Percentiles rank a stretch among this genome's conserved stretches.
These are phyloP conservation scores for Euwallacea similis DNA, from an alignment of 1,140 invertebrate genomes.

Conservation along the genomic window DNA sequence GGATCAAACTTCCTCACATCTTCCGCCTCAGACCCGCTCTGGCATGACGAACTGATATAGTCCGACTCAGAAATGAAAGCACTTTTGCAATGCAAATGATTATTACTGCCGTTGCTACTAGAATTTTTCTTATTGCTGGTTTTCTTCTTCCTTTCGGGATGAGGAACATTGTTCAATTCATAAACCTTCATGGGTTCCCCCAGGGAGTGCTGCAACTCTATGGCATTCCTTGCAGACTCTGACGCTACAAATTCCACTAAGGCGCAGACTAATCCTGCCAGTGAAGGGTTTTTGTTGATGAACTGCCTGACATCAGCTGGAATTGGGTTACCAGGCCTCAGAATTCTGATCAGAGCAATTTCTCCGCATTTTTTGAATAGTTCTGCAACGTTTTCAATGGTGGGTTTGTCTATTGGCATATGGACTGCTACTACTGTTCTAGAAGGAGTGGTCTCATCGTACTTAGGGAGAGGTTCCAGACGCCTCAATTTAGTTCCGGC, in stretches of 20 bases:
- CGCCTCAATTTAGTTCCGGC: constrained; percentile 88
- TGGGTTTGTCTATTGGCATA: constrained; percentile 79
- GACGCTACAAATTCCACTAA: constrained; percentile 88
- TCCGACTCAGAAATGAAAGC: constrained; percentile 41
- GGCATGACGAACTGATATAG: constrained; percentile 61
- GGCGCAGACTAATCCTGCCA: constrained; percentile 81
- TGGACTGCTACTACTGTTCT: constrained; percentile 86
- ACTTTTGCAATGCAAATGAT: constrained; percentile 34
- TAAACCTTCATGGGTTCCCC: constrained; percentile 56
- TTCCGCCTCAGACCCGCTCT: constrained; percentile 69
- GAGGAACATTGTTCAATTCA: constrained; percentile 61
- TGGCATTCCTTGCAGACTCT: constrained; percentile 77
- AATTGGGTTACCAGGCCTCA: constrained; percentile 83
- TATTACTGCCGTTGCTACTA: constrained; percentile 47
- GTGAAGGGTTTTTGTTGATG: constrained; percentile 86
- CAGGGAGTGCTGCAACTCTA: constrained; percentile 58
- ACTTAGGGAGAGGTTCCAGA: constrained; percentile 79
- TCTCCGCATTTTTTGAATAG: constrained; percentile 85
- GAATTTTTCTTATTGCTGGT: constrained; percentile 55
- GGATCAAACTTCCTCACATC: constrained; percentile 59
- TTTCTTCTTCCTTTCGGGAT: constrained; percentile 61
- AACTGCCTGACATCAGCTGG: constrained; percentile 87
- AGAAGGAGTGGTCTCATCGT: constrained; percentile 88
- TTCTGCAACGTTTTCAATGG: constrained; percentile 85
- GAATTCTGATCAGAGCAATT: constrained; percentile 81